Evolutionary conservation across 2,113 vertebrate species (phyloP), one percentile per base, ranked within the genome.

Genomic region (Phrynosoma blainvillii): DNA sequence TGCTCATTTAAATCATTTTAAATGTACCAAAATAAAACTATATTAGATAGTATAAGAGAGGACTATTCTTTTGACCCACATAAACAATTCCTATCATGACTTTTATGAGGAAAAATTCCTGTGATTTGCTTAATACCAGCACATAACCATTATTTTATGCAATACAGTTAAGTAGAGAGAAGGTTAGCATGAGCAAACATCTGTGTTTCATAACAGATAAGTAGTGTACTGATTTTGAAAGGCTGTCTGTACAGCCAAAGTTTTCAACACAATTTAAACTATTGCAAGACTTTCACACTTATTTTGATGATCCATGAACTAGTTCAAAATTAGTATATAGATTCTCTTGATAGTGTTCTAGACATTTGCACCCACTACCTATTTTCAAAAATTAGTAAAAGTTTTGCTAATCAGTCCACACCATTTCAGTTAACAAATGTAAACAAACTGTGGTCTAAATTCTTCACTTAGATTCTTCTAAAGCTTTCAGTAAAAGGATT

Each of bases 401-500:
- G 84, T 88, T 94, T 94, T 92, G 92, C 92, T 95, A 93, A 87
- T 92, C 84, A 30, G 54, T 84, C 47, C 81, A 82, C 85, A 88
- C 89, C 91, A 84, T 76, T 75, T 92, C 89, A 88, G 54, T 81
- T 92, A 85, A 83, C 87, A 93, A 91, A 94, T 82, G 71, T 32
- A 94, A 92, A 90, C 90, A 84, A 87, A 85, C 92, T 91, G 82
- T 84, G 83, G 92, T 92, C 93, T 87, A 14, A 5, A 93, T 87
- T 93, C 86, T 27, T 90, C 88, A 87, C 91, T 94, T 90, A 90
- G 82, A 95, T 93, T 88, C 88, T 91, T 91, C 88, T 92, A 90
- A 82, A 91, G 93, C 90, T 93, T 96, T 93, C 82, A 90, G 86
- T 70, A 93, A 93, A 90, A 90, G 85, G 74, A 90, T 87, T 94